These are phyloP conservation scores for Muscicapa striata DNA, from an alignment of 2,797 vertebrate species.

Conservation along the genomic window DNA sequence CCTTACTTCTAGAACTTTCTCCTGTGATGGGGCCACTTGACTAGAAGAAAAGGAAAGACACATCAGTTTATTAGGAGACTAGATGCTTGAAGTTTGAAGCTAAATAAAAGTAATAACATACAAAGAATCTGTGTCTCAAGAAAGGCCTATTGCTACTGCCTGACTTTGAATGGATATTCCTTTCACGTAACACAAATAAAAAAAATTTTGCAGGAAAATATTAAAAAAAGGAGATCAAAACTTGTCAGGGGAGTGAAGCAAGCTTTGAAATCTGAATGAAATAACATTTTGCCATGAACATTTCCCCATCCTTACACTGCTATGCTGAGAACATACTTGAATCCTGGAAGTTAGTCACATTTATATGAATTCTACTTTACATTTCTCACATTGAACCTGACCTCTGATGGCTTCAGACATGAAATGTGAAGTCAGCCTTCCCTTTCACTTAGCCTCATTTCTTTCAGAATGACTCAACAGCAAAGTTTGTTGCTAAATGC, in stretches of 20 bases:
- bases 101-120: not conserved
- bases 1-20: not conserved
- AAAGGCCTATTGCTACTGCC: not conserved
- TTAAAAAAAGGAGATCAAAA: not conserved
- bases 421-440: not conserved
- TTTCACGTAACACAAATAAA: not conserved
- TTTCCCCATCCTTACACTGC: not conserved
- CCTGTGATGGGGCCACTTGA: not conserved
- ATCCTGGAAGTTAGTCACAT: not conserved
- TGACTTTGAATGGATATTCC: not conserved
- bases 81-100: not conserved
- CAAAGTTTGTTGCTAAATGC: conserved; percentile 1
- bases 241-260: not conserved
- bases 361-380: not conserved
- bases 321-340: not conserved
- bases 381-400: conserved; percentile 13
- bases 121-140: not conserved
- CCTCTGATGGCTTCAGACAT: not conserved
- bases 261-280: not conserved
- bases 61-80: not conserved
- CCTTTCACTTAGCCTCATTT: not conserved
- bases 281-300: not conserved
- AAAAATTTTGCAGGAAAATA: not conserved
- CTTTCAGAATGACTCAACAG: conserved; percentile 9
- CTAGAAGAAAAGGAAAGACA: not conserved